Percentiles rank a stretch among this genome's conserved stretches.
These are phyloP conservation scores for Mirounga angustirostris DNA, from an alignment of 2,113 vertebrate species.

Conservation along the genomic window DNA sequence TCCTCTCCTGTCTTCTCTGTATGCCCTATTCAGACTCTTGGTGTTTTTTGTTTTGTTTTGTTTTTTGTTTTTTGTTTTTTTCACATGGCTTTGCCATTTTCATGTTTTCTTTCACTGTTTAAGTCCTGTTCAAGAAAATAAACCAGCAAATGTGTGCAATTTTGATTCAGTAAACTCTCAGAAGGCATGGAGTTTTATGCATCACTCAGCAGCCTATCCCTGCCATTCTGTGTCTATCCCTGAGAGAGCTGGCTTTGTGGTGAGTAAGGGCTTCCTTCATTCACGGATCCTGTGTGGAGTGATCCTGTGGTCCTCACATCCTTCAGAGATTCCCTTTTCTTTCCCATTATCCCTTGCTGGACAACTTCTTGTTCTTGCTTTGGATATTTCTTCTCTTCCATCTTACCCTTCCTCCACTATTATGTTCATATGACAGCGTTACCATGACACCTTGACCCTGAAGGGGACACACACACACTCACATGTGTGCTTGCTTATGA, in stretches of 20 bases:
- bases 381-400: neutral
- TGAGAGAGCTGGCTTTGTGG: neutral
- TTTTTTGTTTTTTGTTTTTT: neutral
- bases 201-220: accelerated
- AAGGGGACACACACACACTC: neutral
- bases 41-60: neutral
- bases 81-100: neutral
- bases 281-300: accelerated
- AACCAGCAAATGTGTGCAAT: neutral
- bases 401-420: neutral
- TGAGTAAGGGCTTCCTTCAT: accelerated
- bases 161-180: neutral
- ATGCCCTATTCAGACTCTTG: neutral
- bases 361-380: neutral
- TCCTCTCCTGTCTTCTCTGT: too few relatives aligned
- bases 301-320: accelerated
- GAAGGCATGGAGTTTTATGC: too few relatives aligned
- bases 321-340: neutral
- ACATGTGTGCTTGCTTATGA: neutral
- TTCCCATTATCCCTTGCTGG: neutral
- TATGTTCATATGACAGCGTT: neutral
- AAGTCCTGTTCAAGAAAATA: neutral
- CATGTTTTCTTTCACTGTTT: neutral
- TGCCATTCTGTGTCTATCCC: too few relatives aligned
- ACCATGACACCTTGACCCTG: neutral